Percentiles rank a stretch among this genome's conserved stretches.
These are phyloP conservation scores for Myzus persicae DNA, from an alignment of 1,140 invertebrate species.

Conservation along the genomic window DNA sequence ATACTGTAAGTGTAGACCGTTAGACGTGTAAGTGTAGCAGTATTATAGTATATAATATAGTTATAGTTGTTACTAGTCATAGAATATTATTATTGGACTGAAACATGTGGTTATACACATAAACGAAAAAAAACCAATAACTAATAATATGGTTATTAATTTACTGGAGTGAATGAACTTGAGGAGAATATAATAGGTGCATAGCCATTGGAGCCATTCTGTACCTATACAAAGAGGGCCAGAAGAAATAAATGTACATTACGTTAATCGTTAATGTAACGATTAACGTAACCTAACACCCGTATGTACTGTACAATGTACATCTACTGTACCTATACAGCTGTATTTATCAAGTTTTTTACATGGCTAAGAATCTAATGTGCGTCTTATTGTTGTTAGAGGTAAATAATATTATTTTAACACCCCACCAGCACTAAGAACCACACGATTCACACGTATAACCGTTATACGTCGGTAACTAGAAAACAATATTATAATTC, in stretches of 20 bases:
- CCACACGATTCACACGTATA: not conserved
- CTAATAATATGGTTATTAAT: not conserved
- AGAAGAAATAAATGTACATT: not conserved
- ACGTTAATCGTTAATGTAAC: too few species aligned
- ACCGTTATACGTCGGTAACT: not conserved
- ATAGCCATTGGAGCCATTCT: not conserved
- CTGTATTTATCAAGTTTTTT: not conserved
- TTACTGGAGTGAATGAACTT: constrained; percentile 27
- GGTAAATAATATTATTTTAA: not conserved
- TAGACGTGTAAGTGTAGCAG: not conserved
- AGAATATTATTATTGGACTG: not conserved
- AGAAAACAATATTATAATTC: not conserved
- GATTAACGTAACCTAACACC: not conserved
- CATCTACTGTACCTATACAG: not conserved
- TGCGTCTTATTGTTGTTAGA: not conserved
- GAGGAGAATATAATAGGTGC: not conserved
- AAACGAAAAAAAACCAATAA: not conserved
- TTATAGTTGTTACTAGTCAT: not conserved
- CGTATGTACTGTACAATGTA: too few species aligned
- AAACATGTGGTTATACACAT: not conserved
- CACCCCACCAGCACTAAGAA: not conserved
- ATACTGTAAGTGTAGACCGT: not conserved
- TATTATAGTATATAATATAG: not conserved
- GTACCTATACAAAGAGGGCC: not conserved
- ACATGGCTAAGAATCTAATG: not conserved